These are phyloP conservation scores for Limnephilus marmoratus DNA, from an alignment of 2,888 invertebrate genomes.

Conservation along the genomic window DNA sequence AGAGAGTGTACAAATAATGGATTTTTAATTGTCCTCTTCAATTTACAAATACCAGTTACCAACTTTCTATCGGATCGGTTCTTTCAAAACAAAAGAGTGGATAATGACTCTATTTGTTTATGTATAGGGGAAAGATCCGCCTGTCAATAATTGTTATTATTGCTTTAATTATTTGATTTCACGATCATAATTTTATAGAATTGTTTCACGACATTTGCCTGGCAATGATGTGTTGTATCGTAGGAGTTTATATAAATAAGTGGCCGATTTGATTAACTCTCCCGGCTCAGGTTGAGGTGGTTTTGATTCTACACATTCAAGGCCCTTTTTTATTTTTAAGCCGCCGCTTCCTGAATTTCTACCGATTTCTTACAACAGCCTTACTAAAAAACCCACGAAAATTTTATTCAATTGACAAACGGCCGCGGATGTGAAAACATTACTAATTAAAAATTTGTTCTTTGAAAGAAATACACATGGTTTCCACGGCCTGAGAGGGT, in stretches of 20 bases:
- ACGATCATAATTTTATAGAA: neutral
- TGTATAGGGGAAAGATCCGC: neutral
- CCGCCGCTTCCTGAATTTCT: too few relatives aligned
- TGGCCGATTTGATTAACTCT: too few relatives aligned
- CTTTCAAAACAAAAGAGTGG: neutral
- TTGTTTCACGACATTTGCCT: neutral
- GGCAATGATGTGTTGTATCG: neutral
- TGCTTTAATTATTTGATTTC: neutral
- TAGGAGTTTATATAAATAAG: neutral
- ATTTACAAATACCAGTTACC: neutral
- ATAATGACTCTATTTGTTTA: neutral
- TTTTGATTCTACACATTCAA: too few relatives aligned
- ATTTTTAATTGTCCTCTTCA: constrained; percentile 2
- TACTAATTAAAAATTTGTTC: too few relatives aligned
- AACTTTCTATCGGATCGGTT: neutral
- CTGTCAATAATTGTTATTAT: neutral
- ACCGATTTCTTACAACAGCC: too few relatives aligned
- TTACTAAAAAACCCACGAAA: too few relatives aligned
- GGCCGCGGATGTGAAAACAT: too few relatives aligned
- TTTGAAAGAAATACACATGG: too few relatives aligned
- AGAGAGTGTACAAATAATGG: neutral
- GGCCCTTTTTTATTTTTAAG: too few relatives aligned
- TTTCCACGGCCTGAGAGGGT: too few relatives aligned
- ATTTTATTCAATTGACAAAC: too few relatives aligned
- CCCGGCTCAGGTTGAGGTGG: too few relatives aligned